Evolutionary conservation across 2,797 vertebrate genomes (phyloP), one percentile per base, ranked within the genome.

Genomic region (Arctocebus calabarensis): DNA sequence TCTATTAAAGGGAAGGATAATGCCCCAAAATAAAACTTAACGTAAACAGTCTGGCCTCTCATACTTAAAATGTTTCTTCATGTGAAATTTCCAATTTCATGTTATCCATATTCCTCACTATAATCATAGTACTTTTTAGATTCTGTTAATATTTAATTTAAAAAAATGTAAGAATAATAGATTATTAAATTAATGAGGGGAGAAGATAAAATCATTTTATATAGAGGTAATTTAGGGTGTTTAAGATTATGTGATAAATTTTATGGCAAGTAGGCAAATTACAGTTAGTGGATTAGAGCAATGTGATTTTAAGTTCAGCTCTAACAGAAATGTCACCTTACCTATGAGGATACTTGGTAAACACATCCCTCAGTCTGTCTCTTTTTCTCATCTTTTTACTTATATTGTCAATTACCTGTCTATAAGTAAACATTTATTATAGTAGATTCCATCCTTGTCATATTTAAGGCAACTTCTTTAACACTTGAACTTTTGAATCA

Each of bases 1-100:
- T 90, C 93, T 94, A 78, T 90, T 94, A 95, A 91, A 85, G 68
- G 83, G 68, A 88, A 89, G 82, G 61, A 94, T 64, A 71, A 84
- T 86, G 55, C 91, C 66, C 73, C 52, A 25, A 93, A 94, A 96
- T 92, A 94, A 96, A 95, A 48, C 29, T 93, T 37, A 81, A 84
- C 25, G 37, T 92, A 81, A 96, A 93, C 73, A 94, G 75, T 43
- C 77, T 83, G 71, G 19, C 45, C 86, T 96, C 34, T 91, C 40
- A 77, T 95, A 68, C 70, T 90, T 87, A 86, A 84, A 92, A 62
- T 37, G 27, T 59, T 40, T 87, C 59, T 86, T 62, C 81, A 79
- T 55, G 64, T 88, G 70, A 91, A 93, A 91, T 78, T 74, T 85
- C 34, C 37, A 82, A 5, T 91, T 84, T 95, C 43, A 29, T 37